These are phyloP conservation scores for Eretmodus cyanostictus DNA, from an alignment of 2,113 vertebrate species.

Conservation along the genomic window DNA sequence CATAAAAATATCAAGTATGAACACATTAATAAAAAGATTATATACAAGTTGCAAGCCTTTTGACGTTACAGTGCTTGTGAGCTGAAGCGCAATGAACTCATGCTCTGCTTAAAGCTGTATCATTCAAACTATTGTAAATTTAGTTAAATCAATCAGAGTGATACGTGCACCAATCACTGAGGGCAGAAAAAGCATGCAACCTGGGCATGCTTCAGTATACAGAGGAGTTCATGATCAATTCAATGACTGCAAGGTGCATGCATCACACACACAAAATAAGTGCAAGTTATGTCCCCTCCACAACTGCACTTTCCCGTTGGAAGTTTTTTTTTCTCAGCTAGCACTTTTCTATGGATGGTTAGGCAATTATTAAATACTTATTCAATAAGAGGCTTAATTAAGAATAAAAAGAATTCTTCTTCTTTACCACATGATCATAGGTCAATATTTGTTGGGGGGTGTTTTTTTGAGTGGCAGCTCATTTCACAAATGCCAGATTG, in stretches of 20 bases:
- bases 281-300: background rate
- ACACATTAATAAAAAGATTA: background rate
- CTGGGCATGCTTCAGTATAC: background rate
- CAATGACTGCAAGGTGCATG: background rate
- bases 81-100: background rate
- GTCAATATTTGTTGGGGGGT: rapidly evolving
- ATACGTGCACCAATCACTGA: background rate
- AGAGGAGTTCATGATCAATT: background rate
- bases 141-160: background rate
- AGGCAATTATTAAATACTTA: background rate
- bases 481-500: background rate
- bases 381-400: background rate
- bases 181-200: background rate
- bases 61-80: background rate
- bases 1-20: background rate
- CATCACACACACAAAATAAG: background rate
- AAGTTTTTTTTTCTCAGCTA: background rate
- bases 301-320: background rate
- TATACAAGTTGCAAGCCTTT: background rate
- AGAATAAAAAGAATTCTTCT: background rate
- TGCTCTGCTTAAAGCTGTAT: background rate
- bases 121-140: background rate
- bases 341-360: background rate
- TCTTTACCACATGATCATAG: background rate
- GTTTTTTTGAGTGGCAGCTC: background rate